Evolutionary conservation across 2,797 vertebrate species (phyloP).

Genomic region (Fratercula arctica): DNA sequence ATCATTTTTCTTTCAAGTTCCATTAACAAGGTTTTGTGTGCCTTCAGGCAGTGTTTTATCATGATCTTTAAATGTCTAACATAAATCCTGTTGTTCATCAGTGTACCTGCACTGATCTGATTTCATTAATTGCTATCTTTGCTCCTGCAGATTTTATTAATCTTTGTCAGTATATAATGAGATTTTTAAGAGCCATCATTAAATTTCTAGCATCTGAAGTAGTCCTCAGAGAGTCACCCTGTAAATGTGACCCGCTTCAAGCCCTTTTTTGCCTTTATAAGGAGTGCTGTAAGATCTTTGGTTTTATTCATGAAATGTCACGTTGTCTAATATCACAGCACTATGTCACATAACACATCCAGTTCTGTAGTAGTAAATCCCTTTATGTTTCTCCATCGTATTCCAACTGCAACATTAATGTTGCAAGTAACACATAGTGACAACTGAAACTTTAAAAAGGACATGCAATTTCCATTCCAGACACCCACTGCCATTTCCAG

Average conservation of each 20-base stretch:
- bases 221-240: neutral
- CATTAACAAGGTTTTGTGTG: neutral
- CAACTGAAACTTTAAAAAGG: constrained; percentile 47
- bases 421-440: constrained; percentile 11
- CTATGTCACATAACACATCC: constrained; percentile 47
- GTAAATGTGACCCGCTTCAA: neutral
- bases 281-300: constrained; percentile 21
- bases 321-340: constrained; percentile 15
- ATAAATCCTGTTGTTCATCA: neutral
- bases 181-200: constrained; percentile 23
- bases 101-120: neutral
- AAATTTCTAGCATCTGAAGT: constrained; percentile 14
- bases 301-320: constrained; percentile 53
- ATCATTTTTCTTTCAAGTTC: neutral
- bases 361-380: constrained; percentile 43
- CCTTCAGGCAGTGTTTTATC: neutral
- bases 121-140: constrained; percentile 21
- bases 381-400: constrained; percentile 38
- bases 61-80: neutral
- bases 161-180: constrained; percentile 3
- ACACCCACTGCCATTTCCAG: constrained; percentile 49
- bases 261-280: neutral
- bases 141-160: neutral
- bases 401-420: constrained; percentile 47
- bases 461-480: constrained; percentile 48